Evolutionary conservation across 2,888 invertebrate genomes (phyloP), one percentile per base, ranked within the genome.

Genomic region (Chaetogeoica ovagalla): DNA sequence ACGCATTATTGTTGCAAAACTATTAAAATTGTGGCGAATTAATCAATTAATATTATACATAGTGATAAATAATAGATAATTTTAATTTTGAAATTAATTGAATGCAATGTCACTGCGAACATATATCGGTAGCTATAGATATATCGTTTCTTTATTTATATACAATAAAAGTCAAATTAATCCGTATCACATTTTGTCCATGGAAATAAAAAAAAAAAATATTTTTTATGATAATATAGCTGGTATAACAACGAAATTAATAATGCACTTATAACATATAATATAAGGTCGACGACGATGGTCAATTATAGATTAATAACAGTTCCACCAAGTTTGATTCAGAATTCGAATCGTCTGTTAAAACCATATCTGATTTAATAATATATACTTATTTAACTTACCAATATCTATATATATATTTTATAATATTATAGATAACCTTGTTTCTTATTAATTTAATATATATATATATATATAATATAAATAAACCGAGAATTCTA

Each of bases 231-330:
- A 59, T 60, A 69, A 62, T 57, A 30, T 1, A 30, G 30, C 30
- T 30, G 30, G 30, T 30, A 30, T 30, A 76, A 68, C 57, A 68
- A 68, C 37, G 55, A 68, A 60, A 76, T 76, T 23, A 68, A 52
- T 66, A 21, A 55, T 65, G n/a, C 66, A 60, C 19, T 13, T 60
- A 79, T 39, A 63, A 19, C 15, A 30, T 30, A 30, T 30, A 30
- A 30, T 71, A 71, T 71, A 71, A 79, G 79, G 79, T 71, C 79
- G n/a, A 79, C 37, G n/a, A 79, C 37, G 65, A 71, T 57, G 71
- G 79, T 71, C 79, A 79, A 79, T 79, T 79, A 79, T 71, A 79
- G 79, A 79, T 79, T 79, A 79, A 79, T 71, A 71, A 79, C 79
- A 79, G 79, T 79, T 79, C 69, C 70, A 71, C 70, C 55, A 63